Conservation (phyloP, 2,888 invertebrate species). For the Peribatodes rhomboidaria region DNA sequence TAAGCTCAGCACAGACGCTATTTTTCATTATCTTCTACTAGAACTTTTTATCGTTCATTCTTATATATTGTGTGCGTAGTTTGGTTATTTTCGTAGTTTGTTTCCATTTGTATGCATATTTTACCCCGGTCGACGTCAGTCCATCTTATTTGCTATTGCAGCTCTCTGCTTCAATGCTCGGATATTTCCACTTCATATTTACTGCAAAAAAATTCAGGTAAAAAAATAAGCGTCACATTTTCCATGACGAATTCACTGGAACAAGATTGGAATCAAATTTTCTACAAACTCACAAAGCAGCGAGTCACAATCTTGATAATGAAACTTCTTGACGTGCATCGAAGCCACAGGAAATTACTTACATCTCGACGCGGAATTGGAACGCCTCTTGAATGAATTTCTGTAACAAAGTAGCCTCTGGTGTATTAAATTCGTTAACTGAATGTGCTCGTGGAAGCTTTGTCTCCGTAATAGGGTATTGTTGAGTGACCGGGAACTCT, state of each 20-base stretch:
- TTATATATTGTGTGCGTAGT: no score
- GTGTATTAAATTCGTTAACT: conserved; percentile 41
- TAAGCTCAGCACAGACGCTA: no score
- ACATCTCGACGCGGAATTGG: conserved; percentile 38
- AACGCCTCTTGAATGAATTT: conserved; percentile 38
- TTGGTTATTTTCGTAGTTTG: no score
- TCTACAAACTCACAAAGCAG: conserved; percentile 40
- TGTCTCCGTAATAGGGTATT: conserved; percentile 74
- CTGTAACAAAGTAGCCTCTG: conserved; percentile 28
- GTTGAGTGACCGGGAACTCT: conserved; percentile 61
- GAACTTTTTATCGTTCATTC: no score
- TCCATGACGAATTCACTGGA: conserved; percentile 11
- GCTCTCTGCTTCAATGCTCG: no score
- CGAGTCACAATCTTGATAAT: conserved; percentile 60
- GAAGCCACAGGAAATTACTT: conserved; percentile 51
- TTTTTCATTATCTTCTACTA: no score
- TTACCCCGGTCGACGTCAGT: no score
- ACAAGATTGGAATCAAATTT: conserved; percentile 28
- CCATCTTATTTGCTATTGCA: no score
- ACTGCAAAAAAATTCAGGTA: background rate
- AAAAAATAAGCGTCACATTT: conserved; percentile 7
- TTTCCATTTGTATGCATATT: no score
- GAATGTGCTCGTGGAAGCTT: conserved; percentile 53
- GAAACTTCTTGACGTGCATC: conserved; percentile 62
- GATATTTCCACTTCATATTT: no score